phyloP scores from a whole-genome alignment of 2,888 invertebrate genomes.

The Lysandra coridon region DNA sequence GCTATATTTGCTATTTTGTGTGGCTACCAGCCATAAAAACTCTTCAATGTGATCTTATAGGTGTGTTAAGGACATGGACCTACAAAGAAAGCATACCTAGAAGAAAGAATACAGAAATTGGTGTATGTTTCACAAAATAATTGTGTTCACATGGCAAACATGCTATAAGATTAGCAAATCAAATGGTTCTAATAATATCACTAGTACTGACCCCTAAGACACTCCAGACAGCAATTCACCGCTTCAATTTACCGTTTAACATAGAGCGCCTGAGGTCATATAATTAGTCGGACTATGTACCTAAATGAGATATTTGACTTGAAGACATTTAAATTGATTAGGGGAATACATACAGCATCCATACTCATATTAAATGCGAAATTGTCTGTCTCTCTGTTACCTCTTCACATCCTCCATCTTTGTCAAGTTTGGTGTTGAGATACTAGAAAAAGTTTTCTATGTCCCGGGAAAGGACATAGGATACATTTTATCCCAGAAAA shows the following conservation, averaged over 20 bases:
- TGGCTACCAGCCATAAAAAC: background rate
- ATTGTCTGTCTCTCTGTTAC: no score
- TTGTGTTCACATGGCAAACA: background rate
- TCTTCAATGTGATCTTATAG: background rate
- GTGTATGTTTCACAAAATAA: background rate
- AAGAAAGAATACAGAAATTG: no score
- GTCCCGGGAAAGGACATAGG: no score
- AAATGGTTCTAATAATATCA: background rate
- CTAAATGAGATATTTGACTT: slow-evolving; percentile 1
- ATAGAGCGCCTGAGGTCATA: background rate
- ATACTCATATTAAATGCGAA: no score
- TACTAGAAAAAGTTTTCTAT: no score
- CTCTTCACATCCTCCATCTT: no score
- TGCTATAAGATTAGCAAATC: background rate
- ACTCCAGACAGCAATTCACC: slow-evolving; percentile 8
- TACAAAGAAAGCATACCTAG: no score
- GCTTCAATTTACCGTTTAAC: background rate
- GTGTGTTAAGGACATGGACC: background rate
- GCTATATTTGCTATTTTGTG: no score
- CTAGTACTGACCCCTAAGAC: background rate
- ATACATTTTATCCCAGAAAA: no score
- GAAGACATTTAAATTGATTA: background rate
- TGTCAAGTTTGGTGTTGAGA: no score
- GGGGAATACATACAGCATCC: background rate
- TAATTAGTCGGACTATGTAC: background rate